Evolutionary conservation across 1,140 invertebrate genomes (phyloP).

Genomic region (Aphis craccivora): DNA sequence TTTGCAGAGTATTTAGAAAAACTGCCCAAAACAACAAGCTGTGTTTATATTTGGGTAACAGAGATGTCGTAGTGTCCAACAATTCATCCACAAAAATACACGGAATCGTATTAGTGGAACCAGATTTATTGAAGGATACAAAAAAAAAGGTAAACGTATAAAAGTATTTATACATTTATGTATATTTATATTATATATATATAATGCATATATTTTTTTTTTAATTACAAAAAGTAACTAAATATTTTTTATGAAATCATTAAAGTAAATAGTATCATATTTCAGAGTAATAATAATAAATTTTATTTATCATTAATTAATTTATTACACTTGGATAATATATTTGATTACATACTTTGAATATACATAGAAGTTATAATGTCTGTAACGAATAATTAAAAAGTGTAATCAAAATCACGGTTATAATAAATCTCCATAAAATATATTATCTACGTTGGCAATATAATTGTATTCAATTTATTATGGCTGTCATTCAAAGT

Average conservation of each 20-base stretch:
- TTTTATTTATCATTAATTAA: conserved; percentile 3
- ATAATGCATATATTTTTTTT: too few relatives aligned
- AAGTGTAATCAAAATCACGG: background rate
- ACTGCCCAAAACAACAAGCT: conserved; percentile 82
- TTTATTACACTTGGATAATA: background rate
- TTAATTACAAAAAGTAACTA: background rate
- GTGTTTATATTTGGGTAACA: conserved; percentile 79
- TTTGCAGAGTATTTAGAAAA: conserved; percentile 74
- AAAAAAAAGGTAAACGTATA: conserved; percentile 68
- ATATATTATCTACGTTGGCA: background rate
- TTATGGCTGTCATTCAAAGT: background rate
- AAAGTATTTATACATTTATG: background rate
- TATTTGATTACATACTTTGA: background rate
- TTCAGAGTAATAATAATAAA: background rate
- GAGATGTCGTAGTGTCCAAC: conserved; percentile 79
- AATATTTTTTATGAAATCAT: background rate
- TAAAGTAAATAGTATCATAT: background rate
- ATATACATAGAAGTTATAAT: background rate
- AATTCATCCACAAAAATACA: conserved; percentile 77
- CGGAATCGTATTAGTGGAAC: conserved; percentile 81
- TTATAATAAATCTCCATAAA: background rate
- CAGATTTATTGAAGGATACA: conserved; percentile 73
- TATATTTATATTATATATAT: background rate
- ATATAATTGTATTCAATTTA: background rate
- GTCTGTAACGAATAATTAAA: background rate